phyloP scores from a whole-genome alignment of 2,797 vertebrate genomes.

The Furcifer pardalis region DNA sequence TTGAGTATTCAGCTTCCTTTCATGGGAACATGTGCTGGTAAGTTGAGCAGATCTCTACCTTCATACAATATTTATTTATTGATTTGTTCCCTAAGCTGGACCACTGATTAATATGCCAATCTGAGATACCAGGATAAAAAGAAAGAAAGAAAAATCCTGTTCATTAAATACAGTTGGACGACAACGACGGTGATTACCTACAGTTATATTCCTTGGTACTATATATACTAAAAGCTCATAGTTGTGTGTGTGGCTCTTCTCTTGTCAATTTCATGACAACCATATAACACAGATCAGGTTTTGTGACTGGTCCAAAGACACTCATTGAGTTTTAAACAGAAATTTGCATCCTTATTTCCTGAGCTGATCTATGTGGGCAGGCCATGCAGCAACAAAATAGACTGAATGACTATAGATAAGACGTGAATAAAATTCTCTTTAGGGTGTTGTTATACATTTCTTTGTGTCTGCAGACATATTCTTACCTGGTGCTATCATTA shows the following conservation, averaged over 20 bases:
- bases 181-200: too few relatives aligned
- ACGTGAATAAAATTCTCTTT: not conserved
- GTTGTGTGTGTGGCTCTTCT: too few relatives aligned
- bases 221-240: too few relatives aligned
- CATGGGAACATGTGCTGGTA: not conserved
- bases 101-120: not conserved
- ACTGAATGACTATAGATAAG: not conserved
- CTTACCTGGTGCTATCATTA: not conserved
- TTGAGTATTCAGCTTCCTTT: conserved; percentile 18
- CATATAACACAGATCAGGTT: too few relatives aligned
- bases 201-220: too few relatives aligned
- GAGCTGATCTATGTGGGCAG: not conserved
- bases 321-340: too few relatives aligned
- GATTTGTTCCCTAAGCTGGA: not conserved
- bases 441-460: not conserved
- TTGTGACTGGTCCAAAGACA: too few relatives aligned
- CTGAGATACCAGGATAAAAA: not conserved
- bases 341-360: too few relatives aligned
- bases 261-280: too few relatives aligned
- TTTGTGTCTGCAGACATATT: not conserved
- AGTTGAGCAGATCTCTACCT: not conserved
- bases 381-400: not conserved
- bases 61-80: not conserved
- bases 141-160: not conserved
- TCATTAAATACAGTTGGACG: not conserved